phyloP scores from a whole-genome alignment of 2,888 invertebrate species.

The Polylopha cassiicola region DNA sequence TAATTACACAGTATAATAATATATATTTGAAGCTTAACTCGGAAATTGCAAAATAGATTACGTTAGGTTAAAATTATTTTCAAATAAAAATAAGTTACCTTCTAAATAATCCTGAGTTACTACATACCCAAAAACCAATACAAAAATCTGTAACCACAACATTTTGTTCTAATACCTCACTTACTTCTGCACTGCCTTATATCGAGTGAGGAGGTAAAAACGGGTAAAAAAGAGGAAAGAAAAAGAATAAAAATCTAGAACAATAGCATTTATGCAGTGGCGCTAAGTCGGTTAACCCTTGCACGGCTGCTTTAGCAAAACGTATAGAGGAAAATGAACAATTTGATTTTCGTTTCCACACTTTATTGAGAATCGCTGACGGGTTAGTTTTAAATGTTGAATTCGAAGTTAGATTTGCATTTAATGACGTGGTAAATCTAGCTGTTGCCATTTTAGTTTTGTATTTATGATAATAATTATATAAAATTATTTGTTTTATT shows the following conservation, averaged over 20 bases:
- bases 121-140: constrained; percentile 34
- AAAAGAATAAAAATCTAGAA: constrained; percentile 40
- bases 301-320: neutral
- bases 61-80: constrained; percentile 1
- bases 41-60: constrained; percentile 22
- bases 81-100: constrained; percentile 35
- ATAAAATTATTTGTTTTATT: too few species aligned
- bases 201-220: constrained; percentile 31
- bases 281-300: constrained; percentile 42
- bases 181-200: constrained; percentile 44
- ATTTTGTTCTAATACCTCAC: constrained; percentile 26
- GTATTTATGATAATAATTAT: too few species aligned
- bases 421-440: too few species aligned
- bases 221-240: constrained; percentile 23
- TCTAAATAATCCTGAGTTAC: constrained; percentile 43
- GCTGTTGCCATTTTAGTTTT: too few species aligned
- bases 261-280: constrained; percentile 51
- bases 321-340: neutral
- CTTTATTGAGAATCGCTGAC: too few species aligned
- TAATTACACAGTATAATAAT: too few species aligned
- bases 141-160: constrained; percentile 18
- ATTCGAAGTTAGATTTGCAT: too few species aligned
- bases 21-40: too few species aligned
- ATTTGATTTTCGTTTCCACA: too few species aligned
- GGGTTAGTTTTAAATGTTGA: too few species aligned